Evolutionary conservation across 2,888 invertebrate genomes (phyloP), one percentile per base, ranked within the genome.

Genomic region (Ashinkailepas kermadecensis): DNA sequence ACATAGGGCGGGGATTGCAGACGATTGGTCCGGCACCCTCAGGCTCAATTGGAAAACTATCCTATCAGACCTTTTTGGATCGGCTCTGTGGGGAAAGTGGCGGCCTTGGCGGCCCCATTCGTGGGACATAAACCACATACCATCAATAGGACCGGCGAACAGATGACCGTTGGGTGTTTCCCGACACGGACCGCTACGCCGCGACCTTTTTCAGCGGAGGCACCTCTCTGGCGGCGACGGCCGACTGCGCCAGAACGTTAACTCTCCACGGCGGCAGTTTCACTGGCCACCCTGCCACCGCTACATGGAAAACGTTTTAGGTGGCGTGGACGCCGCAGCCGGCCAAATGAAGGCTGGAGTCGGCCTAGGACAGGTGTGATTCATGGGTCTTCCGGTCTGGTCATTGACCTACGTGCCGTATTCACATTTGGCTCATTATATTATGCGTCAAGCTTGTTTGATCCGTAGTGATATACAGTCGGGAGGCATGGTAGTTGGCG

Each of bases 291-390:
- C 39, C 23, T 39, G 15, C 70, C 70, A 15, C 25, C 39, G 23
- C 12, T 10, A 70, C 70, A 70, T 23, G 70, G 70, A 70, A 70
- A 70, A 39, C 39, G 70, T 70, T 70, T 70, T 70, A 70, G 70
- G 39, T 39, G 70, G 39, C 25, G 15, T 15, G 56, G 56, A 21
- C 8, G 74, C 74, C 54, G 39, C 70, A 70, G 15, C 13, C 39
- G 18, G 12, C 64, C 18, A 3, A 74, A 74, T 21, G 54, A 74
- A 74, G 39, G 7, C 56, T 56, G 21, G 8, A 21, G 54, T 39
- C 39, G 70, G 15, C 74, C 39, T 39, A 39, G 39, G 39, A 39
- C 39, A 39, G 39, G 4, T 39, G 39, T 39, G 39, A 39, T 39
- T 39, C 39, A 39, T 39, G 39, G 39, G 39, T 23, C n/a, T n/a